Evolutionary conservation across 2,113 vertebrate genomes (phyloP).

Genomic region (Paradisaea rubra): DNA sequence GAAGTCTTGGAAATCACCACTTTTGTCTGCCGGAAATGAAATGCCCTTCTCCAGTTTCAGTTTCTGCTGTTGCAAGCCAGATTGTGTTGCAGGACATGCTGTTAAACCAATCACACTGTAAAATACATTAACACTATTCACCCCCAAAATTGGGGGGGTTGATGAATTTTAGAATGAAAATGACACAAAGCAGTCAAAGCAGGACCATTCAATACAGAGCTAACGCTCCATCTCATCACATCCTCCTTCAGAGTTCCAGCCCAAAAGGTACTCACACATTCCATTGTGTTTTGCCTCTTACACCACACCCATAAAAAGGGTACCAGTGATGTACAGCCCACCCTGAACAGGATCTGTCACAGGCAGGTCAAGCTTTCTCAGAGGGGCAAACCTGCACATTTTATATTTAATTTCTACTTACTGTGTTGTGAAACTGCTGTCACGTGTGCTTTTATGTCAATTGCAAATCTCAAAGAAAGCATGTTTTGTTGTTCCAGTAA

Average conservation of each 20-base stretch:
- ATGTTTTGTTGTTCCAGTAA: not conserved
- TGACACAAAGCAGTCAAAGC: slow-evolving; percentile 48
- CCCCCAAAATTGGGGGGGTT: not conserved
- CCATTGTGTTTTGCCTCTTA: not conserved
- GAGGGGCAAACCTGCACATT: not conserved
- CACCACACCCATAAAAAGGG: rapidly evolving
- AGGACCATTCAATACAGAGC: not conserved
- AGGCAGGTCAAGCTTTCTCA: not conserved
- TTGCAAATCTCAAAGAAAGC: not conserved
- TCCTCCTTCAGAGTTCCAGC: not conserved
- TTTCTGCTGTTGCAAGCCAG: not conserved
- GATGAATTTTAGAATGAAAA: not conserved
- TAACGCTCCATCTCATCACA: not conserved
- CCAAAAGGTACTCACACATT: not conserved
- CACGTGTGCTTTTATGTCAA: not conserved
- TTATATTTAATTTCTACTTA: not conserved
- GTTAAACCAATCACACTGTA: slow-evolving; percentile 67
- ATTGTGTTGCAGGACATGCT: not conserved
- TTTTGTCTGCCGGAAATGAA: slow-evolving; percentile 39
- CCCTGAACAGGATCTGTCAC: not conserved
- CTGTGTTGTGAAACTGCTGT: not conserved
- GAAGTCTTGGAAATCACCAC: slow-evolving; percentile 7
- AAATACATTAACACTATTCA: slow-evolving; percentile 63
- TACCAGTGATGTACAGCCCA: not conserved
- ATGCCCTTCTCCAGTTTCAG: slow-evolving; percentile 9